phyloP scores from a whole-genome alignment of 2,797 vertebrate species.

The Darevskia nairensis region DNA sequence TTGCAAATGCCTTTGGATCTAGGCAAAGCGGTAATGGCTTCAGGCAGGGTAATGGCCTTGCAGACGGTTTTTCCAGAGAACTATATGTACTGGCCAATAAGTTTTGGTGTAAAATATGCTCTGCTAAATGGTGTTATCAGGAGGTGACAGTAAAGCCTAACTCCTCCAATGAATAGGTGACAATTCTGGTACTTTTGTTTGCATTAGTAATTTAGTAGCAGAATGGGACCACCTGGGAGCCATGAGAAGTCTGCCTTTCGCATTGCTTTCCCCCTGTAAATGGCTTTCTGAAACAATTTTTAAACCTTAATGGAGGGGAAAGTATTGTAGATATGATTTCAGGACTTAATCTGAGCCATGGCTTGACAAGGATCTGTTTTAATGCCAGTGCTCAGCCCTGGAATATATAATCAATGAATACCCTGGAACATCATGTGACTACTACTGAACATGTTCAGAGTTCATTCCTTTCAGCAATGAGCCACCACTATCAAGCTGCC shows the following conservation, averaged over 20 bases:
- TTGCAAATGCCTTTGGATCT: conserved; percentile 48
- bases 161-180: conserved; percentile 52
- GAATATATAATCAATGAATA: not conserved
- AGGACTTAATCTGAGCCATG: not conserved
- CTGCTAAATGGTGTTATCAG: conserved; percentile 35
- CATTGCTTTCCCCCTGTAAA: conserved; percentile 31
- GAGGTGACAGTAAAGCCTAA: conserved; percentile 43
- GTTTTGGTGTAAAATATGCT: conserved; percentile 54
- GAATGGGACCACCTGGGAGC: conserved; percentile 21
- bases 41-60: conserved; percentile 56
- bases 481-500: not conserved
- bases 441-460: not conserved
- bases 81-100: conserved; percentile 38
- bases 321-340: not conserved
- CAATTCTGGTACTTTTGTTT: conserved; percentile 44
- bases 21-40: conserved; percentile 54
- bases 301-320: conserved; percentile 13
- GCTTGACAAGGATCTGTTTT: not conserved
- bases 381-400: not conserved
- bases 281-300: conserved; percentile 34
- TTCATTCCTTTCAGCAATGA: not conserved
- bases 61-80: conserved; percentile 50
- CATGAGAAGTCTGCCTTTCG: conserved; percentile 11
- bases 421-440: not conserved
- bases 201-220: conserved; percentile 47